Evolutionary conservation across 64 coral and sea anemone species (phyloP), one percentile per base, ranked within the genome.

Genomic region (Montipora cactus): DNA sequence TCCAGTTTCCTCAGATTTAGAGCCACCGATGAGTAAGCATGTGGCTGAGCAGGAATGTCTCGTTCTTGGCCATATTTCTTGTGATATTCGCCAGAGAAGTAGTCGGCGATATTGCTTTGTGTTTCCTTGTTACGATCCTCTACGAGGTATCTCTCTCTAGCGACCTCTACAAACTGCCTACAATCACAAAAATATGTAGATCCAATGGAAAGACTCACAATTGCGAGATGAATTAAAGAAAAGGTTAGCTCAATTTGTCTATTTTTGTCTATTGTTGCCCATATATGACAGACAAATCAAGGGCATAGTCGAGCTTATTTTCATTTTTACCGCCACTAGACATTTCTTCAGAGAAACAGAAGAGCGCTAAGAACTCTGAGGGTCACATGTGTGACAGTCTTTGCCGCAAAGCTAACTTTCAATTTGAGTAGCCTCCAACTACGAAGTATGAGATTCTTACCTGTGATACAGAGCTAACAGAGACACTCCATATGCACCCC

Each of bases 1-100:
- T 78, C 81, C 10, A 93, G 91, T 93, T 93, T 93, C 18, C 91
- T 84, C 22, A 93, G 21, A 47, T 93, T 93, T 3, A 93, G 82
- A 44, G 91, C 91, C 0, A 77, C 22, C 47, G 69, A 16, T 7
- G 91, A 93, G 74, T 93, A 93, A 7, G 91, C 91, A 19, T 71
- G 73, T 18, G 81, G 91, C 81, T 93, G 81, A 10, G 70, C 69
- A 15, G 91, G 81, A 14, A 93, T 87, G n/a, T 4, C 81, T 9
- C 91, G 91, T 11, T 84, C 53, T 14, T 70, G 53, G 10, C 91
- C 81, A 55, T 86, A 93, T 28, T 67, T 73, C 15, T 50, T 68
- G 73, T 87, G 71, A 20, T 79, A 78, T 5, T 77, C 62, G 7
- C 91, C 91, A 4, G 73, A 93, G 59, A 85, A 93, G 44, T 93